Base-by-base conservation (phyloP, 2,888 invertebrate species). In the Teleogryllus oceanicus region DNA sequence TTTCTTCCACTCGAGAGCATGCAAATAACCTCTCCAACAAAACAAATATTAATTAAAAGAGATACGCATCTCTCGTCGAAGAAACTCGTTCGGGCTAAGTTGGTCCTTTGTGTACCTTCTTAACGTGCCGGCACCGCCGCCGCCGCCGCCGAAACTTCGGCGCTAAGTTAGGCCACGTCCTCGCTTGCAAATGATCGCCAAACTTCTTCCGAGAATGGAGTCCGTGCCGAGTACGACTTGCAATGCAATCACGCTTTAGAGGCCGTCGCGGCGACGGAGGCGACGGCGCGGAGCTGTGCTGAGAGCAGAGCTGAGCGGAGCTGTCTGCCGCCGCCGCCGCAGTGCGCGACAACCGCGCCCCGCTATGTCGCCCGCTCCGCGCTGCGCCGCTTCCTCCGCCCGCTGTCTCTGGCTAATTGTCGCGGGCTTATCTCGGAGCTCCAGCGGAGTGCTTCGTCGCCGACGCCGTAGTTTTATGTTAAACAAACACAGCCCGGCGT, bases 1-100 rank as follows among this genome's bases (percentile, higher is more conserved):
- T 62, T 62, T 62, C 16, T 62, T 62, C n/a, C 37, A 8, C 37
- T 37, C 37, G 8, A 37, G 8, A 37, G 37, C 37, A 62, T 18
- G 62, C 62, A 62, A 62, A 62, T 62, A 62, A 18, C 62, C 62
- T 37, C 62, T 62, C 16, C 13, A 62, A 62, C 62, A 18, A 62
- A 62, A 62, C 62, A 62, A 62, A 62, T 62, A 62, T 62, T 62
- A 62, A 62, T 62, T 62, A 62, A 62, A 62, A 62, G 62, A 62
- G 62, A 62, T 62, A 62, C 62, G 62, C 62, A 62, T 62, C 62
- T 62, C 62, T 62, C 62, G 37, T 37, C 62, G 62, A 62, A 62
- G 62, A n/a, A 62, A 62, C 62, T 62, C n/a, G 62, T n/a, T 18
- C 62, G 62, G 62, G 0, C 16, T 13, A 62, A 62, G 62, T 62